Conservation (phyloP, 2,797 vertebrate species). For the Eupleurogrammus muticus region DNA sequence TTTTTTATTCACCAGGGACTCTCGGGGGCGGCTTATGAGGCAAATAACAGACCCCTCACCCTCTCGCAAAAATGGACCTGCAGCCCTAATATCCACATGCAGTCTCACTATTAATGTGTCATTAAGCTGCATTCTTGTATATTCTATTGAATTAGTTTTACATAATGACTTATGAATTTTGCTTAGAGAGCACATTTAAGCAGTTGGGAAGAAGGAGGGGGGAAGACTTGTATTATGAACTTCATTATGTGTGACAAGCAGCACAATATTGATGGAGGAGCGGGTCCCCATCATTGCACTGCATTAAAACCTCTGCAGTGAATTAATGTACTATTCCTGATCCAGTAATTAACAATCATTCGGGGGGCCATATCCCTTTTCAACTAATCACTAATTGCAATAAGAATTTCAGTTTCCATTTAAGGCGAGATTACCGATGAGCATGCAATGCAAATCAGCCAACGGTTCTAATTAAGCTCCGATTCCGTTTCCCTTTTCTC, state of each 20-base stretch:
- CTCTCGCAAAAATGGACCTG: slow-evolving; percentile 38
- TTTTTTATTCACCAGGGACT: slow-evolving; percentile 46
- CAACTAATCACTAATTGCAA: slow-evolving; percentile 84
- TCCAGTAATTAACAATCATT: slow-evolving; percentile 83
- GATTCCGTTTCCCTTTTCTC: slow-evolving; percentile 64
- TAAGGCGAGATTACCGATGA: slow-evolving; percentile 79
- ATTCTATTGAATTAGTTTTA: slow-evolving; percentile 74
- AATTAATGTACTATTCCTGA: slow-evolving; percentile 81
- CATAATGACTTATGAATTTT: slow-evolving; percentile 72
- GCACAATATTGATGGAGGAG: slow-evolving; percentile 76
- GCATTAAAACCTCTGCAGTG: slow-evolving; percentile 75
- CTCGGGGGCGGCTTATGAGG: slow-evolving; percentile 28
- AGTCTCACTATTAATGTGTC: slow-evolving; percentile 58
- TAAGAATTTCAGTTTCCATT: slow-evolving; percentile 82
- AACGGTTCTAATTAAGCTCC: slow-evolving; percentile 79
- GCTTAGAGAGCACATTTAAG: slow-evolving; percentile 66
- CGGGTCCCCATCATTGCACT: slow-evolving; percentile 66
- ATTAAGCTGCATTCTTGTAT: slow-evolving; percentile 67
- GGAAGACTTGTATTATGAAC: slow-evolving; percentile 69
- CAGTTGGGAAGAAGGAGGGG: slow-evolving; percentile 30
- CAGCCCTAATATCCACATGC: slow-evolving; percentile 28
- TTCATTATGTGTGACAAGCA: slow-evolving; percentile 80
- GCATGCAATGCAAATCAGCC: slow-evolving; percentile 80
- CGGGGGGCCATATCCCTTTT: slow-evolving; percentile 80
- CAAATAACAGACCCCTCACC: slow-evolving; percentile 44